These are phyloP conservation scores for Otolemur crassicaudatus DNA, from an alignment of 2,797 vertebrate genomes.

Conservation along the genomic window DNA sequence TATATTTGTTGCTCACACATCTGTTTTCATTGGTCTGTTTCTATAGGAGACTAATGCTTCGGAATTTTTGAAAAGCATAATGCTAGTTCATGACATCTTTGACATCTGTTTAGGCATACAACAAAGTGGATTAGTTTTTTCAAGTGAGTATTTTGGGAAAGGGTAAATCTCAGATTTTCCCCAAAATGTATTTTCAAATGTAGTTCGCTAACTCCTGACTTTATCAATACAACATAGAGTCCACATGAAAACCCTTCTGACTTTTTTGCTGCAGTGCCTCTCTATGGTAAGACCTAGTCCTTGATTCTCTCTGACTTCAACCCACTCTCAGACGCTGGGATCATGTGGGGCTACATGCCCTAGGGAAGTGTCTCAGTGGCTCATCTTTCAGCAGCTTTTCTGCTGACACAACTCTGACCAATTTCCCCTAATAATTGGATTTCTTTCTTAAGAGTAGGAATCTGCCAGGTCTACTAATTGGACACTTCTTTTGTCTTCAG, in stretches of 20 bases:
- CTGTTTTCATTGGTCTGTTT: constrained; percentile 10
- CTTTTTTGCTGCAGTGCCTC: not conserved
- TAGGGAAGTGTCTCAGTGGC: not conserved
- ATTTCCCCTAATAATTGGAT: not conserved
- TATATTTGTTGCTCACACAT: constrained; percentile 20
- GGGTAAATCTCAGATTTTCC: not conserved
- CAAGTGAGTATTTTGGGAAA: constrained; percentile 15
- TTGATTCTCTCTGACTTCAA: not conserved
- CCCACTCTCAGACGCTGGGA: not conserved
- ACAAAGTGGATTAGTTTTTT: constrained; percentile 6
- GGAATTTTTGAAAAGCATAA: constrained; percentile 20
- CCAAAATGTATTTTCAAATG: constrained; percentile 1
- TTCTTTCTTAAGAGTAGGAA: not conserved
- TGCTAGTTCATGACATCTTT: not conserved
- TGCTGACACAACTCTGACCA: no score
- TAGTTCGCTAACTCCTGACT: not conserved
- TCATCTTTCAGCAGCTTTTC: not conserved
- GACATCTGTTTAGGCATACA: constrained; percentile 11
- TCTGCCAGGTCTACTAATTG: not conserved
- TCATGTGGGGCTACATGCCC: not conserved
- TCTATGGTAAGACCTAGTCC: not conserved
- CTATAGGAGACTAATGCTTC: not conserved
- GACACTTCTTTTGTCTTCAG: not conserved
- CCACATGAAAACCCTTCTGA: not conserved
- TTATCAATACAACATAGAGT: not conserved